phyloP scores from a whole-genome alignment of 2,113 vertebrate species.

The Catharus fuscescens region DNA sequence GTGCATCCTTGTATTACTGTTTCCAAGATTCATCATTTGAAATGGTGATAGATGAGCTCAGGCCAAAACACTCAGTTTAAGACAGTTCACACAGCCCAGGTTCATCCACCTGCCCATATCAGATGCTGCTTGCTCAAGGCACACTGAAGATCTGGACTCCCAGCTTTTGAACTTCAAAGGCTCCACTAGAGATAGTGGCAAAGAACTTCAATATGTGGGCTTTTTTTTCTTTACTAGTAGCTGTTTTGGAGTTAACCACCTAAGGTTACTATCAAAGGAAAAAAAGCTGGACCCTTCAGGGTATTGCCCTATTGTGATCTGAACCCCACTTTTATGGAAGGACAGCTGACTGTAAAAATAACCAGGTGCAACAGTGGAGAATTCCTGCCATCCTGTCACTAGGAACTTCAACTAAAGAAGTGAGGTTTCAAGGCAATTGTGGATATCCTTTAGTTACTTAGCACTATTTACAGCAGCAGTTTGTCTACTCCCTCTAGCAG shows the following conservation, averaged over 20 bases:
- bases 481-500: neutral
- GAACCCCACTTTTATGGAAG: neutral
- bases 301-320: neutral
- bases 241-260: neutral
- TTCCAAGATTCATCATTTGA: neutral
- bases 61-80: neutral
- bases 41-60: neutral
- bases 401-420: neutral
- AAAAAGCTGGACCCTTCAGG: neutral
- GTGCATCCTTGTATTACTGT: neutral
- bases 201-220: neutral
- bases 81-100: neutral
- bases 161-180: slow-evolving; percentile 6
- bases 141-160: neutral
- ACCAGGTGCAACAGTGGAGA: neutral
- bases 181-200: neutral
- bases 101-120: neutral
- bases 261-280: neutral
- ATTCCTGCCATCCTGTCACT: neutral
- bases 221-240: neutral
- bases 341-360: neutral
- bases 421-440: neutral
- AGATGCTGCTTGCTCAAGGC: neutral
- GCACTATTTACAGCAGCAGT: neutral
- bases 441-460: neutral